These are phyloP conservation scores for Arctopsyche grandis DNA, from an alignment of 1,140 invertebrate genomes.

Conservation along the genomic window DNA sequence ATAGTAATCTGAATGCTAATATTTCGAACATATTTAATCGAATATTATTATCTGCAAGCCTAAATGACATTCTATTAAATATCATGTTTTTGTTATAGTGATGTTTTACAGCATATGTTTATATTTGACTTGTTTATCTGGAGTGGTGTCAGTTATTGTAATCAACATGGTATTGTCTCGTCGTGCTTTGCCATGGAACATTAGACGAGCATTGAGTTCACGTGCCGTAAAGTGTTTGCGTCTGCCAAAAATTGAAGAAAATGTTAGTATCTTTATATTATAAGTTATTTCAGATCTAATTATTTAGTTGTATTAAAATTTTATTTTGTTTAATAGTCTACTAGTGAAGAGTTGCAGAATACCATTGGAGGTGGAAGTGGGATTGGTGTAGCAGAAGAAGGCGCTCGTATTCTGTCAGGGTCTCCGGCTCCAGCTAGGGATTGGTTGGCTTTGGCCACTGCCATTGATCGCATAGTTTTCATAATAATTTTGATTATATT, in stretches of 20 bases:
- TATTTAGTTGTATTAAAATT: neutral
- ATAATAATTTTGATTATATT: constrained; percentile 68
- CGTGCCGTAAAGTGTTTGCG: constrained; percentile 24
- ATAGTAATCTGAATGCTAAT: no score
- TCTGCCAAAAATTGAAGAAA: neutral
- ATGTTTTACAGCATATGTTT: constrained; percentile 69
- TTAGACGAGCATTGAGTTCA: constrained; percentile 43
- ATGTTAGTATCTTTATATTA: constrained; percentile 14
- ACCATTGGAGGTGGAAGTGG: constrained; percentile 23
- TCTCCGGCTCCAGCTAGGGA: constrained; percentile 59
- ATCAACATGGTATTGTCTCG: constrained; percentile 66
- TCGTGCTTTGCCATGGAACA: constrained; percentile 40
- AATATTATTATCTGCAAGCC: no score
- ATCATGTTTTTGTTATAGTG: constrained; percentile 59
- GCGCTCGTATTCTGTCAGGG: constrained; percentile 48
- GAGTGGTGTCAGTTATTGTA: constrained; percentile 72
- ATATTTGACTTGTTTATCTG: constrained; percentile 69
- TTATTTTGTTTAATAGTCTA: constrained; percentile 38
- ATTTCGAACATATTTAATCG: no score
- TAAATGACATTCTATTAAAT: no score
- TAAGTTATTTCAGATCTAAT: neutral
- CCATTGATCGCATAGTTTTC: constrained; percentile 71
- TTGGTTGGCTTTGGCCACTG: constrained; percentile 71
- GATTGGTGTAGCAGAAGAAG: constrained; percentile 8
- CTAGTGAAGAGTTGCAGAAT: constrained; percentile 47